phyloP scores from a whole-genome alignment of 2,797 vertebrate species.

The Valencia hispanica region DNA sequence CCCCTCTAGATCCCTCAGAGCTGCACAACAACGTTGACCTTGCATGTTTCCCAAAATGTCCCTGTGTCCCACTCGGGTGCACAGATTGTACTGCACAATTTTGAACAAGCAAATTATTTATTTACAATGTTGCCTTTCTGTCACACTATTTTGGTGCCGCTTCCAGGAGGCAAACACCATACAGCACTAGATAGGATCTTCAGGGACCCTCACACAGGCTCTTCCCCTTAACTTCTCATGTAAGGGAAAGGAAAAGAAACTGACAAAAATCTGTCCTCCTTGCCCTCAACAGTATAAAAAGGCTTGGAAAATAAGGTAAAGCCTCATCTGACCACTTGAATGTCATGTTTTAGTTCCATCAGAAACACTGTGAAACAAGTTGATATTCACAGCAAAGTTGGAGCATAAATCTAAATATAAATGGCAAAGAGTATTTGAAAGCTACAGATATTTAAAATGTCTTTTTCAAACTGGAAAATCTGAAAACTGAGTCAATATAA shows the following conservation, averaged over 20 bases:
- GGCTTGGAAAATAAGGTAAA: neutral
- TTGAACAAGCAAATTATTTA: conserved; percentile 63
- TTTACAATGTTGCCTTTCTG: conserved; percentile 60
- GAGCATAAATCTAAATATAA: neutral
- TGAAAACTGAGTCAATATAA: too few species aligned
- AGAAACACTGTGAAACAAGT: neutral
- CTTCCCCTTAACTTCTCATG: conserved; percentile 1
- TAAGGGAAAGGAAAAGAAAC: conserved; percentile 33
- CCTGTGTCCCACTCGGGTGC: conserved; percentile 19
- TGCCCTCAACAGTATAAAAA: neutral
- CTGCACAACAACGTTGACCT: conserved; percentile 35
- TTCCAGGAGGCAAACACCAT: conserved; percentile 47
- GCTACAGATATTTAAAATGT: neutral
- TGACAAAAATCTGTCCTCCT: conserved; percentile 25
- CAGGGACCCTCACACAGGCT: conserved; percentile 23
- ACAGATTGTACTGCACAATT: conserved; percentile 25
- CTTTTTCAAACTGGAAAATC: too few species aligned
- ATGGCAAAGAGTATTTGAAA: neutral
- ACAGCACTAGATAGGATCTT: conserved; percentile 28
- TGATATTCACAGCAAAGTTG: neutral
- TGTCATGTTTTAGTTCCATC: neutral
- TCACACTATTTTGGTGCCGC: conserved; percentile 42
- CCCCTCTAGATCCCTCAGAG: conserved; percentile 15
- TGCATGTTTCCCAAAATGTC: conserved; percentile 19
- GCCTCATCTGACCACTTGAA: neutral